These are phyloP conservation scores for Biston stratarius DNA, from an alignment of 2,888 invertebrate genomes.

Conservation along the genomic window DNA sequence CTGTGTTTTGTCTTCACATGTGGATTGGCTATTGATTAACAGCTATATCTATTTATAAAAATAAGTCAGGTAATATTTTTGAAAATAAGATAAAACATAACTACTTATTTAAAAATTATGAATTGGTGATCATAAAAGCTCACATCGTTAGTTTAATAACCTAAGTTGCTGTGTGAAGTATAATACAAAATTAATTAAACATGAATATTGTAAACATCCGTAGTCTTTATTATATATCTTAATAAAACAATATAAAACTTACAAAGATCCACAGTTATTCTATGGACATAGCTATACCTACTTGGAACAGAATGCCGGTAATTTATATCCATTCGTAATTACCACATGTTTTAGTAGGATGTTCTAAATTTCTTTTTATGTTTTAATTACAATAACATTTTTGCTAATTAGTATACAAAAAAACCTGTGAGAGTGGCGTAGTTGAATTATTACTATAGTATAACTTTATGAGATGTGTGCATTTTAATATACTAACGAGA, in stretches of 20 bases:
- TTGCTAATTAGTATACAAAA: slow-evolving; percentile 21
- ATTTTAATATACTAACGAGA: slow-evolving; percentile 14
- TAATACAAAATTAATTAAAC: slow-evolving; percentile 2
- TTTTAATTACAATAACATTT: slow-evolving; percentile 28
- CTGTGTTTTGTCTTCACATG: too few species aligned
- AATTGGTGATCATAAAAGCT: neutral
- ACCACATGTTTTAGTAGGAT: slow-evolving; percentile 21
- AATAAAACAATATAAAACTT: slow-evolving; percentile 9
- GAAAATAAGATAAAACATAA: too few species aligned
- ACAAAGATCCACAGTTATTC: slow-evolving; percentile 11
- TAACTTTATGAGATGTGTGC: slow-evolving; percentile 10
- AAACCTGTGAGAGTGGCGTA: slow-evolving; percentile 12
- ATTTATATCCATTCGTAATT: slow-evolving; percentile 24
- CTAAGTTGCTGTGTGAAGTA: neutral
- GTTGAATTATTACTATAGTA: slow-evolving; percentile 11
- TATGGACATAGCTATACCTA: slow-evolving; percentile 6
- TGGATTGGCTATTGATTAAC: too few species aligned
- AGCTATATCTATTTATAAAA: too few species aligned
- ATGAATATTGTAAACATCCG: slow-evolving; percentile 7
- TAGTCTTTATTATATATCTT: neutral
- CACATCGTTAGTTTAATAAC: neutral
- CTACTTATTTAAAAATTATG: too few species aligned
- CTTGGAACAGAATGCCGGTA: slow-evolving; percentile 12
- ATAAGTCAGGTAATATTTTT: too few species aligned
- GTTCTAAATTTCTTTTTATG: slow-evolving; percentile 27